Percentiles rank a stretch among this genome's conserved stretches.
Conservation (phyloP, 2,113 vertebrate species). For the Circaetus cinerascens region DNA sequence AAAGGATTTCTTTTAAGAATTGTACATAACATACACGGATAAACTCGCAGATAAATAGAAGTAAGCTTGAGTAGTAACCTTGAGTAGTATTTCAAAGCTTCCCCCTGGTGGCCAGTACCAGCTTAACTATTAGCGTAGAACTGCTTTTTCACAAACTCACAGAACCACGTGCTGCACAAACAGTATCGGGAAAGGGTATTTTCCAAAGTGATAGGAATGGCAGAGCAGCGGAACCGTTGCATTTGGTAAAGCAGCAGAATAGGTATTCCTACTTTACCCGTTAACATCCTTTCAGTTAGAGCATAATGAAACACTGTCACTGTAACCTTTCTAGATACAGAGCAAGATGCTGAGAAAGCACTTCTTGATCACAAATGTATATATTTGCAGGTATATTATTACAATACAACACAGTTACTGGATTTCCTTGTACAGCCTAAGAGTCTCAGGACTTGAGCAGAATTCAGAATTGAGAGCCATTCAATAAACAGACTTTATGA, state of each 20-base stretch:
- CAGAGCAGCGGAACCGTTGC: background rate
- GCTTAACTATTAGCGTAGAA: background rate
- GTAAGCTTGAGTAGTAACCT: background rate
- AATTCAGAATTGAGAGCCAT: background rate
- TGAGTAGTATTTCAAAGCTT: background rate
- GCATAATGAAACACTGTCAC: background rate
- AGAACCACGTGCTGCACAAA: background rate
- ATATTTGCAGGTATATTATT: background rate
- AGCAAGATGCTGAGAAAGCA: background rate
- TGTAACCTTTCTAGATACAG: background rate
- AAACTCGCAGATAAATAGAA: background rate
- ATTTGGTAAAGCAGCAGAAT: background rate
- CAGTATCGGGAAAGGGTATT: background rate
- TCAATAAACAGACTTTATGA: background rate
- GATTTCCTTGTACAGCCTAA: background rate
- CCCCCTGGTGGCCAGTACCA: background rate
- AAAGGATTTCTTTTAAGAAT: background rate
- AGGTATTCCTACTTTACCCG: background rate
- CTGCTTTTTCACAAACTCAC: background rate
- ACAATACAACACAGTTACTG: background rate
- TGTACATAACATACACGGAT: background rate
- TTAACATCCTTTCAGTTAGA: background rate
- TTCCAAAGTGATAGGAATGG: background rate
- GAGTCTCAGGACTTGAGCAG: background rate
- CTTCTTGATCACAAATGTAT: background rate